phyloP scores from a whole-genome alignment of 2,888 invertebrate genomes.

The Philonicus albiceps region DNA sequence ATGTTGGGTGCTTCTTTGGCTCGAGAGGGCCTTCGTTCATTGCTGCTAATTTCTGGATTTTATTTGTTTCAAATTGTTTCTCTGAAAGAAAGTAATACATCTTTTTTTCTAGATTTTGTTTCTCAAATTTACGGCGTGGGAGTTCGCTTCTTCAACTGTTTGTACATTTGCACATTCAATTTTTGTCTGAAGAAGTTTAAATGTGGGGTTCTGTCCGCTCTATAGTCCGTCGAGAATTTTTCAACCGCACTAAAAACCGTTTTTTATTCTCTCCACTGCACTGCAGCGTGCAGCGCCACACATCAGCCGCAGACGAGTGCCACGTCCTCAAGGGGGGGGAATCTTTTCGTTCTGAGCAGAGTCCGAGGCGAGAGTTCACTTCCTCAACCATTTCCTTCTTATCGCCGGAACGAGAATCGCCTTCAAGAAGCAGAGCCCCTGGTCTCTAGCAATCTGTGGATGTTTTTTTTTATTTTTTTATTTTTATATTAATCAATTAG shows the following conservation, averaged over 20 bases:
- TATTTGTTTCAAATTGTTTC: too few species aligned
- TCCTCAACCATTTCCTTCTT: neutral
- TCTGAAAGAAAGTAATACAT: too few species aligned
- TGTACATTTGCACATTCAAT: neutral
- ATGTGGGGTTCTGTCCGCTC: neutral
- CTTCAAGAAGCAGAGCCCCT: neutral
- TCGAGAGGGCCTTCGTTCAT: too few species aligned
- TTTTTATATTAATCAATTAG: slow-evolving; percentile 6
- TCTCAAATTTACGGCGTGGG: too few species aligned
- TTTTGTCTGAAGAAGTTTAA: neutral
- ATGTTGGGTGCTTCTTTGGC: too few species aligned
- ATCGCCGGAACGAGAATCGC: neutral
- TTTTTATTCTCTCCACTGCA: neutral
- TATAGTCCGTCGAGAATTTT: neutral
- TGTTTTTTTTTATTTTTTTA: neutral
- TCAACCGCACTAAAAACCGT: neutral
- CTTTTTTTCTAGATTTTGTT: too few species aligned
- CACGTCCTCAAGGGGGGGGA: neutral
- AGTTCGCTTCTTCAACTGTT: neutral
- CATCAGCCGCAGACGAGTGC: neutral
- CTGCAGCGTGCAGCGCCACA: neutral
- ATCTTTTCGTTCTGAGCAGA: neutral
- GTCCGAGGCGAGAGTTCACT: neutral
- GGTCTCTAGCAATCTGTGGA: neutral
- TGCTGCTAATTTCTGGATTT: too few species aligned